These are phyloP conservation scores for Adineta ricciae DNA, from an alignment of 2,888 invertebrate genomes.

Conservation along the genomic window DNA sequence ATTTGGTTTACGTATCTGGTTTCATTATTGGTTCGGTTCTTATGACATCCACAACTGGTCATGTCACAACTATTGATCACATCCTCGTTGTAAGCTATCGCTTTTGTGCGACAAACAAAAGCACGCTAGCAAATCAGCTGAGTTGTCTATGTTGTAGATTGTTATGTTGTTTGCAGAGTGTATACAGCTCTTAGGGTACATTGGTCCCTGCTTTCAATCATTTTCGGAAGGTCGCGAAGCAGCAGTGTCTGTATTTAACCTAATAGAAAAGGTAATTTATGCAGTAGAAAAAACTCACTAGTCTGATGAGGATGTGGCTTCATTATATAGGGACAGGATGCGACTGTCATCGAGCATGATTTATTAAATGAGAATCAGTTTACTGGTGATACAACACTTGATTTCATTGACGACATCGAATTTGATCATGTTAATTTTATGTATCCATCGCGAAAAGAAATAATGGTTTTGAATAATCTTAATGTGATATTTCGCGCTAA, in stretches of 20 bases:
- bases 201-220: not conserved
- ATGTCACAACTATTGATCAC: too few species aligned
- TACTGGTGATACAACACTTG: not conserved
- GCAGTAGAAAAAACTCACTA: too few species aligned
- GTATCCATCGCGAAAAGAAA: constrained; percentile 44
- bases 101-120: too few species aligned
- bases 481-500: not conserved
- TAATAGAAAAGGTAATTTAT: too few species aligned
- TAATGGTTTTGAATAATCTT: constrained; percentile 36
- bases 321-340: not conserved
- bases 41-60: too few species aligned
- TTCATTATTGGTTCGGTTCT: too few species aligned
- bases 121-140: too few species aligned
- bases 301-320: not conserved
- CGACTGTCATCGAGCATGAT: not conserved
- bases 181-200: too few species aligned
- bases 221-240: not conserved
- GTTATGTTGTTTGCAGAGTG: too few species aligned
- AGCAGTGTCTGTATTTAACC: not conserved
- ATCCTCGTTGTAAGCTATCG: too few species aligned
- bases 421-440: constrained; percentile 43
- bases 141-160: too few species aligned
- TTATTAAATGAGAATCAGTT: constrained; percentile 41
- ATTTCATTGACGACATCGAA: not conserved
- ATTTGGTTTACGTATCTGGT: too few species aligned